phyloP scores from a whole-genome alignment of 2,113 vertebrate species.

The Mystacornis crossleyi region DNA sequence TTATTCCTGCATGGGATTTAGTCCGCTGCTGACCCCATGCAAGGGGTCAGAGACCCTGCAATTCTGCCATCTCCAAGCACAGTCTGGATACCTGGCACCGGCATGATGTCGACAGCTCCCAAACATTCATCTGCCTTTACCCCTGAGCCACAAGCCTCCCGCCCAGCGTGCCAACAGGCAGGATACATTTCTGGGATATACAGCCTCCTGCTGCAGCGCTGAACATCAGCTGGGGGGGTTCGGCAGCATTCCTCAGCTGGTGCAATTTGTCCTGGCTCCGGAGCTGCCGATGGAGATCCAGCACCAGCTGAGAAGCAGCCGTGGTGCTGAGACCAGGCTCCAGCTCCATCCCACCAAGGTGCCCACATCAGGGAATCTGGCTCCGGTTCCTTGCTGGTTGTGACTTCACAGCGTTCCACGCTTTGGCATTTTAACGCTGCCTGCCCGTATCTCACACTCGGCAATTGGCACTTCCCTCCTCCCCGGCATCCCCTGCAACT shows the following conservation, averaged over 20 bases:
- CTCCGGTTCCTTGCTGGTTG: neutral
- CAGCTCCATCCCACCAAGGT: neutral
- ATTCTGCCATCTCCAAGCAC: neutral
- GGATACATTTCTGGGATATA: neutral
- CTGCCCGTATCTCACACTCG: neutral
- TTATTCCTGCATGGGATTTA: neutral
- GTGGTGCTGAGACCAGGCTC: fast-evolving
- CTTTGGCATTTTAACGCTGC: fast-evolving
- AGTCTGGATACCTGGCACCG: neutral
- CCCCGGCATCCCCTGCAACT: neutral
- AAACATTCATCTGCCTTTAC: neutral
- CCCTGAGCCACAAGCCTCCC: neutral
- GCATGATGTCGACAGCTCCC: neutral
- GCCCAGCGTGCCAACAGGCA: neutral
- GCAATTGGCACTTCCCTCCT: neutral
- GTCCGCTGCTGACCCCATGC: neutral
- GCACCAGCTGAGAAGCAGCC: neutral
- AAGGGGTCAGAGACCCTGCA: neutral
- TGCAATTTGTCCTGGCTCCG: fast-evolving
- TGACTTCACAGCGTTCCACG: neutral
- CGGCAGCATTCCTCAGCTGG: neutral
- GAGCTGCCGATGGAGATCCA: neutral
- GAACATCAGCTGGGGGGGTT: neutral
- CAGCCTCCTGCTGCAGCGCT: neutral
- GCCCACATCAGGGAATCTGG: neutral